Evolutionary conservation across 1,140 invertebrate species (phyloP).

Genomic region (Micrasema minimum): DNA sequence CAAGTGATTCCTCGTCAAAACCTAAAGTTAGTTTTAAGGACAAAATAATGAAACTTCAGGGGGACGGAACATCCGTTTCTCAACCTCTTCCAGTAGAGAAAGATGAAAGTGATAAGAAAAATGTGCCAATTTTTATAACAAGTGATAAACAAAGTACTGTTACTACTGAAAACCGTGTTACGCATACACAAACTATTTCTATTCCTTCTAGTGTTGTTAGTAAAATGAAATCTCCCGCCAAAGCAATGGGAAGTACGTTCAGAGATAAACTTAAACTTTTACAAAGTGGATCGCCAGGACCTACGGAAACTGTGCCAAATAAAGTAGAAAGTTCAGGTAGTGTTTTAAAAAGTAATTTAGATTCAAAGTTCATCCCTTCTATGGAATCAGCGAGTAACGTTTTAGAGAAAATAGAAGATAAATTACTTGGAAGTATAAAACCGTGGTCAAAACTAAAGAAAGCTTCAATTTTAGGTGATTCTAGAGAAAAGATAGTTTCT

Average conservation of each 20-base stretch:
- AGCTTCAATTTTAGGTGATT: conserved; percentile 63
- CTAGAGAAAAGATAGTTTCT: conserved; percentile 36
- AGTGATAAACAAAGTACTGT: conserved; percentile 53
- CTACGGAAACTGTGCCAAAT: conserved; percentile 54
- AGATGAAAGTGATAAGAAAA: conserved; percentile 41
- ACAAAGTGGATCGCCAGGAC: conserved; percentile 56
- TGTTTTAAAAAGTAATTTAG: conserved; percentile 51
- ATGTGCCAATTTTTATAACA: conserved; percentile 41
- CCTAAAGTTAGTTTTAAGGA: conserved; percentile 67
- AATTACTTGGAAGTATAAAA: conserved; percentile 60
- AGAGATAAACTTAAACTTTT: conserved; percentile 64
- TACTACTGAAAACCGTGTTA: conserved; percentile 15
- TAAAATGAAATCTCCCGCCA: conserved; percentile 66
- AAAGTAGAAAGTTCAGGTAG: conserved; percentile 45
- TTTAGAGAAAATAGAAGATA: conserved; percentile 55
- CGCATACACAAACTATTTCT: conserved; percentile 59
- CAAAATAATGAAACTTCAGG: conserved; percentile 65
- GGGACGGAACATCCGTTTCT: conserved; percentile 63
- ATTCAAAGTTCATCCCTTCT: conserved; percentile 54
- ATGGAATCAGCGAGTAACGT: conserved; percentile 55
- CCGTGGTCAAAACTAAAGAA: conserved; percentile 70
- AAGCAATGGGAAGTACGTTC: conserved; percentile 62
- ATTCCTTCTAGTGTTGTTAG: conserved; percentile 66
- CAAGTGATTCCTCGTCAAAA: conserved; percentile 61
- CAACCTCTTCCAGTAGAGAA: conserved; percentile 57